A percentile compares a stretch with the other conserved stretches of the same genome.
These are phyloP conservation scores for Psettodes erumei DNA, from an alignment of 2,113 vertebrate species.

Conservation along the genomic window DNA sequence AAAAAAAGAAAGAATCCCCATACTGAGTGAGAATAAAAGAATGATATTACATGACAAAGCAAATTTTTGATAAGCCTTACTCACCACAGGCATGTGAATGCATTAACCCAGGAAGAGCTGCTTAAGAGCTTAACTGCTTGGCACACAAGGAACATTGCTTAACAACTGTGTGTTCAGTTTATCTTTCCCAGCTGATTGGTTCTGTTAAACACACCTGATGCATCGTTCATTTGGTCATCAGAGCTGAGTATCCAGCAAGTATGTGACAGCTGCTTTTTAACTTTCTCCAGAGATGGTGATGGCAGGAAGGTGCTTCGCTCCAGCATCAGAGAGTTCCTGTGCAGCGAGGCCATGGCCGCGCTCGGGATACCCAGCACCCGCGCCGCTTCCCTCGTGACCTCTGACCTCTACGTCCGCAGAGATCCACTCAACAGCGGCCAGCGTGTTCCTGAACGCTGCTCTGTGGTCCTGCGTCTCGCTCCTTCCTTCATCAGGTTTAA, in stretches of 20 bases:
- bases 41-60: constrained; percentile 4
- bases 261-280: not conserved
- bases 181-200: not conserved
- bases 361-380: constrained; percentile 89
- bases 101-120: constrained; percentile 27
- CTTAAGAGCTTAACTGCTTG: constrained; percentile 59
- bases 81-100: constrained; percentile 32
- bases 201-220: not conserved
- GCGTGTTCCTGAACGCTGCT: constrained; percentile 85
- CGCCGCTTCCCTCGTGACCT: constrained; percentile 87
- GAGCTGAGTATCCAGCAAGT: not conserved
- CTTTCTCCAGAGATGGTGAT: constrained; percentile 85
- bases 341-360: constrained; percentile 91
- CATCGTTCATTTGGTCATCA: too few species aligned
- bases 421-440: constrained; percentile 88
- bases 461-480: constrained; percentile 82
- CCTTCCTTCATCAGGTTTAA: constrained; percentile 53
- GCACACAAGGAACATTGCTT: constrained; percentile 24
- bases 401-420: constrained; percentile 83
- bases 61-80: not conserved
- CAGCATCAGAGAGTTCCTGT: constrained; percentile 92
- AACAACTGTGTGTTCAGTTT: not conserved
- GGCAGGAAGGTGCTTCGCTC: constrained; percentile 91
- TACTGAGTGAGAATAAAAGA: not conserved
- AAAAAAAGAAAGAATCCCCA: not conserved